Base-by-base conservation (phyloP, 2,888 invertebrate genomes). In the Parochlus steinenii region DNA sequence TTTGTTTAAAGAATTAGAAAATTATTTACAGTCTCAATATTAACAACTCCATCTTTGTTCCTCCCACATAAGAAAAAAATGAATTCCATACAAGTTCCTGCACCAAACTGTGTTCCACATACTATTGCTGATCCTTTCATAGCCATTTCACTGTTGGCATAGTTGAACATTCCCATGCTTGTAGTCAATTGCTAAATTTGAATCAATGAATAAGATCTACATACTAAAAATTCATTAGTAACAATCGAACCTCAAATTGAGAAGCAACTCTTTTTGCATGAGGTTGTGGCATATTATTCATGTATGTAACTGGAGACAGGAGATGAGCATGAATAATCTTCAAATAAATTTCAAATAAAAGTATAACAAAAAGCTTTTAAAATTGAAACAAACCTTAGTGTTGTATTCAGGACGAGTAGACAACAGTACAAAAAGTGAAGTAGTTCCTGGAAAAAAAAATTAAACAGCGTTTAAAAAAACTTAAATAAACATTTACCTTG, bases 371-470 rank as follows among this genome's bases (percentile, higher is more conserved):
- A n/a, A n/a, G n/a, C n/a, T n/a, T n/a, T 46, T 64, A 62, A n/a
- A n/a, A n/a, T n/a, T n/a, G n/a, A n/a, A n/a, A n/a, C n/a, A n/a
- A 15, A 78, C 54, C 14, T 67, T 58, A 36, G 68, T 62, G 40
- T 74, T 70, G 39, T 71, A 69, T 32, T 74, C 63, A 1, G 71
- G 69, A 42, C 65, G 59, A 11, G 65, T 63, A 1, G 74, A 69
- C 10, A 75, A 60, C 52, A 76, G 61, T 2, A 71, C 71, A 46
- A 71, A 78, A 45, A 76, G 67, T 46, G 71, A 64, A 0, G 79
- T 74, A 0, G 78, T 76, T 2, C 86, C 76, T 48, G 70, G 69
- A 1, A 80, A 82, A 50, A 12, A 30, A 18, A 30, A 6, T 12
- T 18, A n/a, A 20, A 20, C 7, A 6, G 19, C 18, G 18, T 12